A percentile compares a stretch with the other conserved stretches of the same genome.
phyloP scores from a whole-genome alignment of 2,797 vertebrate species.

The Sebastolobus alascanus region DNA sequence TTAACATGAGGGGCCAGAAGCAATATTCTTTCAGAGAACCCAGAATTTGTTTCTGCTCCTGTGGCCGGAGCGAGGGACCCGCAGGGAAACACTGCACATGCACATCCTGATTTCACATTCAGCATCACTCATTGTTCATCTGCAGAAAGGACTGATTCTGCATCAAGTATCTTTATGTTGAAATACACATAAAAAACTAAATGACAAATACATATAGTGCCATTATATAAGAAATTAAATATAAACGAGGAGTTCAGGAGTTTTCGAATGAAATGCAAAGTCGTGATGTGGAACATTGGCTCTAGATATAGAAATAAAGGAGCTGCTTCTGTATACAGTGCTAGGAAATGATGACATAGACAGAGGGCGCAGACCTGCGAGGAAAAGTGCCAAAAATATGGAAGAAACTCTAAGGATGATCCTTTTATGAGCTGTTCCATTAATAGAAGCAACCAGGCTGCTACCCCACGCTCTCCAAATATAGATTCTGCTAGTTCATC shows the following conservation, averaged over 20 bases:
- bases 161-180: conserved; percentile 31
- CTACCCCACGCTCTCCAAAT: conserved; percentile 53
- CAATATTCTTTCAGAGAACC: conserved; percentile 14
- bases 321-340: conserved; percentile 22
- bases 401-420: conserved; percentile 48
- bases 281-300: not conserved
- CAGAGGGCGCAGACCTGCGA: conserved; percentile 20
- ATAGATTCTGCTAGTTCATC: conserved; percentile 54
- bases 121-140: conserved; percentile 21
- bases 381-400: conserved; percentile 62
- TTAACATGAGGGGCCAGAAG: conserved; percentile 16
- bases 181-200: conserved; percentile 20
- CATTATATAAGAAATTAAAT: conserved; percentile 36
- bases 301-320: conserved; percentile 21
- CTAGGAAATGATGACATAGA: conserved; percentile 2
- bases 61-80: not conserved
- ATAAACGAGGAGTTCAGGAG: not conserved
- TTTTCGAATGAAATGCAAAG: conserved; percentile 23
- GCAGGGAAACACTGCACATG: conserved; percentile 8
- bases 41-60: conserved; percentile 14
- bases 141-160: conserved; percentile 41
- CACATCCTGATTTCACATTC: conserved; percentile 11
- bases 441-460: conserved; percentile 62
- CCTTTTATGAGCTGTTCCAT: conserved; percentile 60
- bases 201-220: conserved; percentile 34